phyloP scores from a whole-genome alignment of 2,113 vertebrate species.

The Colaptes auratus region DNA sequence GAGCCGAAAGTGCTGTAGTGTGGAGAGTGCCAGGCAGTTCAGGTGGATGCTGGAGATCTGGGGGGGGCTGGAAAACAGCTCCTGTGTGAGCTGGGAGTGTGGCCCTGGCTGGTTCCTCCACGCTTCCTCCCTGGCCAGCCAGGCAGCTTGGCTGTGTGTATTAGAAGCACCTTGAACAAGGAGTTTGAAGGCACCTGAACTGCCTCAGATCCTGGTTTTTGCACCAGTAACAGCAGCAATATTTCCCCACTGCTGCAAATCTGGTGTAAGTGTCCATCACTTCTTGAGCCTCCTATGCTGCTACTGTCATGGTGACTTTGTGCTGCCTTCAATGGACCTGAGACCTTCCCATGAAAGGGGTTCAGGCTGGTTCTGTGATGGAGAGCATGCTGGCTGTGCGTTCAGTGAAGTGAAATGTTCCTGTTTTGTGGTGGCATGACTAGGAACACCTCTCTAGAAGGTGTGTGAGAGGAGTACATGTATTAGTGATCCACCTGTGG shows the following conservation, averaged over 20 bases:
- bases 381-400: background rate
- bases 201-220: background rate
- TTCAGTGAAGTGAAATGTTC: background rate
- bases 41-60: background rate
- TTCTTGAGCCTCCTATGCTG: background rate
- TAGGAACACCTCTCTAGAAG: background rate
- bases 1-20: background rate
- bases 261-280: accelerated
- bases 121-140: accelerated
- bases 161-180: background rate
- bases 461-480: accelerated
- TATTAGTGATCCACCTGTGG: background rate
- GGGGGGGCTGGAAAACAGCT: background rate
- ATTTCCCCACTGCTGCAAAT: background rate
- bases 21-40: background rate
- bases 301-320: background rate
- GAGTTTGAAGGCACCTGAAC: background rate
- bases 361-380: background rate
- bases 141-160: accelerated
- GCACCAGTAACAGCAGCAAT: background rate
- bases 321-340: background rate
- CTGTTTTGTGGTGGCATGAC: background rate
- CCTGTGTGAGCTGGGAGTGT: background rate
- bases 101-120: background rate
- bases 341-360: accelerated